Evolutionary conservation across 2,797 vertebrate genomes (phyloP), one percentile per base, ranked within the genome.

Genomic region (Coendou prehensilis): DNA sequence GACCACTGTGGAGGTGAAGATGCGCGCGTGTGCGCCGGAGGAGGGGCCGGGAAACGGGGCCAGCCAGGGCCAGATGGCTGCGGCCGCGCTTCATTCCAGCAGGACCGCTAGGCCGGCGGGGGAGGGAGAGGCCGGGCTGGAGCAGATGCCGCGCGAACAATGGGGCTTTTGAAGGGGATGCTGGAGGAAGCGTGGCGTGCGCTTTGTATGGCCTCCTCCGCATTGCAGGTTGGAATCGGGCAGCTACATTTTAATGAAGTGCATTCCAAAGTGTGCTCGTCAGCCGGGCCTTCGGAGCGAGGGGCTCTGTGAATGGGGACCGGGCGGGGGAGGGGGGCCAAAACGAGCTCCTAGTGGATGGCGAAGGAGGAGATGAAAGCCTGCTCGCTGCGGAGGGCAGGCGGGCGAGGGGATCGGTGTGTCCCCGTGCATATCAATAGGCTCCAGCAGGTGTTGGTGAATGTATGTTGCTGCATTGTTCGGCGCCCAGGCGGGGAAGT

Each of bases 161-260:
- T 99, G 99, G 99, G 99, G 99, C 99, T 99, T 99, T 99, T 99
- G 99, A 99, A 98, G 98, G 98, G 97, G 98, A 98, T 98, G 98
- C 98, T 96, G 99, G 98, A 99, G 99, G 99, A 99, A 99, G 99
- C 98, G 99, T 99, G 99, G 99, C 99, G 98, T 98, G 99, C 78
- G 98, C 99, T 99, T 99, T 99, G 99, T 99, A 98, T 99, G 89
- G 98, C 98, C 97, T 90, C 97, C 98, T 99, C 99, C 99, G 99
- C 99, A 99, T 99, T 99, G 99, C 99, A 99, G 99, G 99, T 99
- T 99, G 99, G 99, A 99, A 98, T 98, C 96, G 98, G 98, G 99
- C 99, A 99, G 99, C 99, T 98, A 98, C 98, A 99, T 99, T 99
- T 99, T 99, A 99, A 99, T 99, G 99, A 99, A 98, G 99, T 99